Base-by-base conservation (phyloP, 2,888 invertebrate species). In the Euproctis similis region DNA sequence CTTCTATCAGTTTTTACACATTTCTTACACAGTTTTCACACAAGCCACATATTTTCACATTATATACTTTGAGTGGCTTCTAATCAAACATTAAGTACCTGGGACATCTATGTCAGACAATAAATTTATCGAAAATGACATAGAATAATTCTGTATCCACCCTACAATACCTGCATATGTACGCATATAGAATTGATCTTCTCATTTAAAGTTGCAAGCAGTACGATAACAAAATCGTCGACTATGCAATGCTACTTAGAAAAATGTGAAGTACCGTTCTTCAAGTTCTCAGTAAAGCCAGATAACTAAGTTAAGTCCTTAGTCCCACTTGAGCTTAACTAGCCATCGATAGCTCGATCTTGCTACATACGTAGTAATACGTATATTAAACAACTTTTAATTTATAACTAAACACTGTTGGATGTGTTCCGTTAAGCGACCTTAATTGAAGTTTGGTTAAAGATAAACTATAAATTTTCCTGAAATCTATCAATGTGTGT, bases 401-500 rank as follows among this genome's bases (percentile, higher is more conserved):
- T 14, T 17, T 21, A 17, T 12, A 10, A 16, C 21, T 30, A 26
- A 9, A 11, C 24, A 10, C 28, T 21, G 22, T 33, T 37, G 36
- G 39, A 40, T 37, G 28, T 40, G 19, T 42, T 29, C 50, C 45
- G 50, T 50, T 50, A 19, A 6, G 32, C 38, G 48, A 28, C 50
- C 50, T 42, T 50, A 42, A 51, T 51, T 18, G 26, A 9, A 17
- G 23, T 12, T 11, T 20, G 17, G n/a, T n/a, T n/a, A n/a, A n/a
- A n/a, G n/a, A n/a, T n/a, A n/a, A n/a, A n/a, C n/a, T n/a, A n/a
- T n/a, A n/a, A n/a, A n/a, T n/a, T n/a, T n/a, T n/a, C n/a, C n/a
- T n/a, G n/a, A n/a, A n/a, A n/a, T n/a, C n/a, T n/a, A n/a, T n/a
- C n/a, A n/a, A n/a, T n/a, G n/a, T n/a, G n/a, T n/a, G n/a, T n/a